Evolutionary conservation across 2,888 invertebrate species (phyloP), one percentile per base, ranked within the genome.

Genomic region (Erebia ligea): DNA sequence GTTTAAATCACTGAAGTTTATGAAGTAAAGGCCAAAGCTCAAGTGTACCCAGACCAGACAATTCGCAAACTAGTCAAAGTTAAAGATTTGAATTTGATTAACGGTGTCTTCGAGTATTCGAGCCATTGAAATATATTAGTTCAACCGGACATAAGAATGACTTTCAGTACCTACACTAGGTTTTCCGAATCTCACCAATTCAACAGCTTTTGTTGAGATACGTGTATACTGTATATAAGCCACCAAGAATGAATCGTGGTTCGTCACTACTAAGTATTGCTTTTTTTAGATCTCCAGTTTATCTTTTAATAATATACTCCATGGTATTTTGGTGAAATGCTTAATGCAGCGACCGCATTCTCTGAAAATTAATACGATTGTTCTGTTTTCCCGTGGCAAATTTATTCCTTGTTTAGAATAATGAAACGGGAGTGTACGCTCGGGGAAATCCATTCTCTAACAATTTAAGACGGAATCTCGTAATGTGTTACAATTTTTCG

Each of bases 381-480:
- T 90, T 89, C 90, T 89, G 89, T 91, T 91, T 90, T 88, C 88
- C 85, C 86, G 84, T 83, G 83, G 88, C 86, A 90, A 91, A 91
- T 91, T 87, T 91, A 91, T 92, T 91, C 90, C 79, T 91, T 90
- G 88, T 89, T 91, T 90, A 89, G 89, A 91, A 91, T 92, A 90
- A 91, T 91, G 91, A 90, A 89, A 90, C 87, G 85, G 78, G 84
- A 87, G 87, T 87, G 88, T 90, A 91, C 89, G 85, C 88, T 87
- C 82, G 82, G 84, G 87, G 82, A 89, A 90, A 91, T 91, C 87
- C 90, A 89, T 90, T 89, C 86, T 88, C 80, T 87, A 85, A 90
- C 87, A 89, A 91, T 91, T 90, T 91, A 88, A 89, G 86, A 86
- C 81, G 83, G 83, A 85, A 84, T 80, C 80, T 83, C 82, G 83